Conservation (phyloP, 2,797 vertebrate genomes). For the Sebastes reedi region DNA sequence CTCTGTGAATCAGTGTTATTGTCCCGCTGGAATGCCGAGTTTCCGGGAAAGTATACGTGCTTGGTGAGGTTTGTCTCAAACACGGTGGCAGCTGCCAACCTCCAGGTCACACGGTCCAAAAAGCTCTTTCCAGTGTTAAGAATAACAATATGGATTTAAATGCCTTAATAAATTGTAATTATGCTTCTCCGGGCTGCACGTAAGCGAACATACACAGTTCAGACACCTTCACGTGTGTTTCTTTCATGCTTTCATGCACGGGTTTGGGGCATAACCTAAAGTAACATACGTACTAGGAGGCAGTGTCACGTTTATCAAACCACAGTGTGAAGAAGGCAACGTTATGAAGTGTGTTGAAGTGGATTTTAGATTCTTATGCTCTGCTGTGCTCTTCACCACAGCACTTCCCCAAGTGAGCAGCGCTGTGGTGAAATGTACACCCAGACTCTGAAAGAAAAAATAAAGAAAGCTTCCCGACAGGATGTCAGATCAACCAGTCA, state of each 20-base stretch:
- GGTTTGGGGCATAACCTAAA: neutral
- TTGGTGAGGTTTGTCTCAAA: conserved; percentile 44
- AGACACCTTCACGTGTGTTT: neutral
- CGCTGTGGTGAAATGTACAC: too few relatives aligned
- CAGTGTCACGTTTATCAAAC: neutral
- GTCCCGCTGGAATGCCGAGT: conserved; percentile 11
- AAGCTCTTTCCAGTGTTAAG: conserved; percentile 6
- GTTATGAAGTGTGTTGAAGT: neutral
- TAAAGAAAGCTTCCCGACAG: neutral
- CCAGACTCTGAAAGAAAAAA: neutral
- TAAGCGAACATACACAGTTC: neutral
- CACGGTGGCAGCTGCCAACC: conserved; percentile 5
- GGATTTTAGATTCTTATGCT: neutral
- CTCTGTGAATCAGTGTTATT: conserved; percentile 27
- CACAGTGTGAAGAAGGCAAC: neutral
- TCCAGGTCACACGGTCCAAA: neutral
- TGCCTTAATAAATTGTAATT: neutral
- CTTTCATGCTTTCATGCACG: rapidly evolving
- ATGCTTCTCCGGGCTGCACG: neutral
- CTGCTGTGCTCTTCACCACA: neutral
- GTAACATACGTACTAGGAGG: neutral
- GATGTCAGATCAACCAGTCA: neutral
- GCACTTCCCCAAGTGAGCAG: neutral
- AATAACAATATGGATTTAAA: neutral
- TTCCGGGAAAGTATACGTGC: conserved; percentile 47